Base-by-base conservation (phyloP, 1,140 invertebrate genomes). In the Trichomalopsis sarcophagae region DNA sequence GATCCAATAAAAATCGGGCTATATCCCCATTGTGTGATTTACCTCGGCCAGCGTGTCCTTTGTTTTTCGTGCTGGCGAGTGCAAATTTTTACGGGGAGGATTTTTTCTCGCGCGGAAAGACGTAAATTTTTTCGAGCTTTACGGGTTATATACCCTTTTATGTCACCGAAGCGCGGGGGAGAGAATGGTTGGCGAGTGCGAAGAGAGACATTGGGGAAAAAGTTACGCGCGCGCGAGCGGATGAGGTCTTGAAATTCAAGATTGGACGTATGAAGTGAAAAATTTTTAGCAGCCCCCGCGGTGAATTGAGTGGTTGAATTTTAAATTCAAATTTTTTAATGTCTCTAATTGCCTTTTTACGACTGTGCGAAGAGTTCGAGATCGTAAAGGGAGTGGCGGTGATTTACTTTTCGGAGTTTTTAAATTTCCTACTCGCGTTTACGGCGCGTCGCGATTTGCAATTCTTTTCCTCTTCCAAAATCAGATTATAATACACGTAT, bases 251-350 rank as follows among this genome's bases (percentile, higher is more conserved):
- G 55, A 62, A 62, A 7, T n/a, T 62, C 55, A 21, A 62, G 55
- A 62, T 62, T 62, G 55, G 55, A 62, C 17, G 55, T 62, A n/a
- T 7, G 55, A n/a, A 17, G 17, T n/a, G 55, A 62, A 62, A n/a
- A 62, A 62, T 21, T 62, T 62, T 62, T 27, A 27, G 27, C 5
- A 62, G 6, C 21, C 13, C 0, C 21, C 4, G 55, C 17, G 6
- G 4, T 14, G 55, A 62, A 62, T 62, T n/a, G 55, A 62, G 55
- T 62, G 55, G 55, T n/a, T 62, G 55, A 62, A 62, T 62, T 62
- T 62, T n/a, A 62, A 62, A 62, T 62, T 62, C 17, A 62, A 62
- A 62, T 62, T 62, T 62, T 62, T 62, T 62, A n/a, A 62, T 62
- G 55, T n/a, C 21, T n/a, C 55, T 62, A 62, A 62, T 62, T 62